These are phyloP conservation scores for Yoshiicerus persimilis DNA, from an alignment of 1,140 invertebrate species.

Conservation along the genomic window DNA sequence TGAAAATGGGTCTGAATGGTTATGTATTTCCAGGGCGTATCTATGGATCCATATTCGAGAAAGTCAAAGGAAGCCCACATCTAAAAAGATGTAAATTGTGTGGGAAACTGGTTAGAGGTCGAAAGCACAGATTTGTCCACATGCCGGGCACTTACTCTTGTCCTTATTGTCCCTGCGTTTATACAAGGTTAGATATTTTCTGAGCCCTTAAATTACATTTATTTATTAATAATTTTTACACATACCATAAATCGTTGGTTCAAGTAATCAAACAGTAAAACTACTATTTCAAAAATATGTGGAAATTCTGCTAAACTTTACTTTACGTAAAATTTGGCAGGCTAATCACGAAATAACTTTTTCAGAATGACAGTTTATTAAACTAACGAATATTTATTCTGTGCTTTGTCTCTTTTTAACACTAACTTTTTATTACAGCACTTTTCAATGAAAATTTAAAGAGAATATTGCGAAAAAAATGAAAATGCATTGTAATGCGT, in stretches of 20 bases:
- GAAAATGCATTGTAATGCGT: not conserved
- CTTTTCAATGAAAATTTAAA: not conserved
- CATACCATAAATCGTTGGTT: not conserved
- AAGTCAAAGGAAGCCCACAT: slow-evolving; percentile 49
- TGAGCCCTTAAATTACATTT: not conserved
- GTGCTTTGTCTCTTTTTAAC: not conserved
- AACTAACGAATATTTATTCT: not conserved
- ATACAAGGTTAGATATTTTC: slow-evolving; percentile 36
- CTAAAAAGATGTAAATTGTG: slow-evolving; percentile 50
- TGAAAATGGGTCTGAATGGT: slow-evolving; percentile 20
- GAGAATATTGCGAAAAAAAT: not conserved
- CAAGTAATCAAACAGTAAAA: no score
- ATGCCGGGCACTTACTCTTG: slow-evolving; percentile 47
- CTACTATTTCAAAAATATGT: not conserved
- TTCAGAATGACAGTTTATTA: not conserved
- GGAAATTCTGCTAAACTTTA: not conserved
- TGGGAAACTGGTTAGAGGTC: slow-evolving; percentile 49
- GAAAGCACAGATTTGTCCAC: slow-evolving; percentile 48
- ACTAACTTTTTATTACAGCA: not conserved
- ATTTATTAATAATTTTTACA: not conserved
- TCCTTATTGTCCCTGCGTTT: slow-evolving; percentile 48
- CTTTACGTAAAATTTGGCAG: not conserved
- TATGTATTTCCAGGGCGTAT: slow-evolving; percentile 48
- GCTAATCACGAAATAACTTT: no score
- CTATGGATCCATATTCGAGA: slow-evolving; percentile 49